Evolutionary conservation across 2,888 invertebrate species (phyloP), one percentile per base, ranked within the genome.

Genomic region (Homarus gammarus): DNA sequence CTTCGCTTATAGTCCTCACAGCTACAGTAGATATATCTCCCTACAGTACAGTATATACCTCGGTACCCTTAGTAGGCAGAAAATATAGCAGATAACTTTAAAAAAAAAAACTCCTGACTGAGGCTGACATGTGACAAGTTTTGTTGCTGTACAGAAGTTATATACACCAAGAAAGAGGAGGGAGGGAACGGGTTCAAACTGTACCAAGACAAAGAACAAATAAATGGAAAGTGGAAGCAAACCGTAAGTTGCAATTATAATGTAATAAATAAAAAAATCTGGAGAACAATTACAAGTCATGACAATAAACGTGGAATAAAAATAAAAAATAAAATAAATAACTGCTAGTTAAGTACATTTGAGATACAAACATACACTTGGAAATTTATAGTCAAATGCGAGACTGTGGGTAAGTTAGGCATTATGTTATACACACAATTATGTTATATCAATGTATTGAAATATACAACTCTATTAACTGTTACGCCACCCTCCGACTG

Each of bases 1-100:
- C n/a, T n/a, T n/a, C n/a, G n/a, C n/a, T n/a, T n/a, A n/a, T n/a
- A n/a, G n/a, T n/a, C n/a, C n/a, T n/a, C n/a, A n/a, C n/a, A n/a
- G n/a, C n/a, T n/a, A n/a, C n/a, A n/a, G n/a, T n/a, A n/a, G n/a
- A n/a, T n/a, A n/a, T n/a, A n/a, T n/a, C n/a, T n/a, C n/a, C n/a
- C n/a, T n/a, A n/a, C n/a, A n/a, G n/a, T n/a, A n/a, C n/a, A n/a
- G n/a, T n/a, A n/a, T n/a, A n/a, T n/a, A n/a, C n/a, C n/a, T n/a
- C n/a, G n/a, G n/a, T n/a, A n/a, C n/a, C n/a, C n/a, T n/a, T n/a
- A n/a, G n/a, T n/a, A n/a, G n/a, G n/a, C 88, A 89, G 77, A 89
- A 84, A 89, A 89, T 89, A 89, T 88, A 89, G 88, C 88, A 77
- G n/a, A n/a, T n/a, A n/a, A n/a, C n/a, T 84, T 89, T 89, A 89